These are phyloP conservation scores for Mnemiopsis leidyi DNA, from an alignment of 37 sponge, comb jelly and placozoan species.

Conservation along the genomic window DNA sequence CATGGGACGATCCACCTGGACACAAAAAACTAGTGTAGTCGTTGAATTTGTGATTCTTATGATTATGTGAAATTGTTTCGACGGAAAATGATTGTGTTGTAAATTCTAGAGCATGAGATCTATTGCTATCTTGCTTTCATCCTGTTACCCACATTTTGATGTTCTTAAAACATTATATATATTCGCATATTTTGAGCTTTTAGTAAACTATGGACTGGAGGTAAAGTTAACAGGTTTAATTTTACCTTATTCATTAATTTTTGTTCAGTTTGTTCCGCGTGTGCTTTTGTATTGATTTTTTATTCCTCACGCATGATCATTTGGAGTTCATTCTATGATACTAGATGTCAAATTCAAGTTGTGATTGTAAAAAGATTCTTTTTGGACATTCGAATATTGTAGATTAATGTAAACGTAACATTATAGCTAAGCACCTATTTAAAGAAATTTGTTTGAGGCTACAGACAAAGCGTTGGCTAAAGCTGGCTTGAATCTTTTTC, in stretches of 20 bases:
- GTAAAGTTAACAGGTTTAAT: conserved; percentile 30
- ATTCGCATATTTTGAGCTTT: not conserved
- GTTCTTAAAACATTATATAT: not conserved
- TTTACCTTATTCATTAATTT: conserved; percentile 13
- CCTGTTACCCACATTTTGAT: not conserved
- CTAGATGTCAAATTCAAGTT: too few species aligned
- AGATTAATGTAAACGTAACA: too few species aligned
- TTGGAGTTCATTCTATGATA: not conserved
- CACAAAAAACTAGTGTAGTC: not conserved
- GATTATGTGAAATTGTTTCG: not conserved
- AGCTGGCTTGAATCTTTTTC: too few species aligned
- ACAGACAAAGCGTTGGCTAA: too few species aligned
- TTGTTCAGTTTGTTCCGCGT: not conserved
- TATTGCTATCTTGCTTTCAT: not conserved
- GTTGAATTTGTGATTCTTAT: not conserved
- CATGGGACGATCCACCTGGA: too few species aligned
- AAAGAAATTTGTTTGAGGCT: too few species aligned
- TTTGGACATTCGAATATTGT: too few species aligned
- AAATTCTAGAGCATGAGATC: not conserved
- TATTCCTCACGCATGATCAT: not conserved
- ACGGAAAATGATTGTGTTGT: not conserved
- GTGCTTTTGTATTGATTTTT: conserved; percentile 22
- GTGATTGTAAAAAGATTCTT: too few species aligned
- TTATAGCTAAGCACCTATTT: too few species aligned
- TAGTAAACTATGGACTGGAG: not conserved